Percentiles rank a stretch among this genome's conserved stretches.
Evolutionary conservation across 2,797 vertebrate species (phyloP).

Genomic region (Naso thynnoides): DNA sequence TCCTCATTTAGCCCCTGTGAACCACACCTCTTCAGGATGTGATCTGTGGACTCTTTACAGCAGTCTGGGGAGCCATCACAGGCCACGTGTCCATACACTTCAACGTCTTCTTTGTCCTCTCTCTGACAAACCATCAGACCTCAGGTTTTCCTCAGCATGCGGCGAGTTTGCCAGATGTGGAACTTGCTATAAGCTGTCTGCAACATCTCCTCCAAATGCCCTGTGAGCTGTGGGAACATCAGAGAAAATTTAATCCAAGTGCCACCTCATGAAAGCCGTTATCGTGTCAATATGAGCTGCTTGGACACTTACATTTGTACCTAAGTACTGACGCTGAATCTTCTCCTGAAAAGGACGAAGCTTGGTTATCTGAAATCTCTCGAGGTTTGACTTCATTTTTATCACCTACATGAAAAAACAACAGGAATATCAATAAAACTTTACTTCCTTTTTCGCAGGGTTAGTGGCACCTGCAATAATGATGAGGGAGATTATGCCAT

Average conservation of each 20-base stretch:
- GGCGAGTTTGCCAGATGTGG: slow-evolving; percentile 95
- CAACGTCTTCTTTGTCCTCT: slow-evolving; percentile 51
- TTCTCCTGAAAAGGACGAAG: slow-evolving; percentile 98
- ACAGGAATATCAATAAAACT: not conserved
- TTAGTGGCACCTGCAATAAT: not conserved
- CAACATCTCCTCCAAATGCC: slow-evolving; percentile 98
- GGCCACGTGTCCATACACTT: slow-evolving; percentile 57
- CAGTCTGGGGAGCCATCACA: slow-evolving; percentile 51
- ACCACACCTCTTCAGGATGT: slow-evolving; percentile 45
- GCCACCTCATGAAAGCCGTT: not conserved
- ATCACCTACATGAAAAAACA: slow-evolving; percentile 85
- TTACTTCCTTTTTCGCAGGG: not conserved
- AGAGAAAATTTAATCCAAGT: slow-evolving; percentile 13
- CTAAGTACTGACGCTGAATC: slow-evolving; percentile 96
- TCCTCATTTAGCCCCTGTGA: slow-evolving; percentile 53
- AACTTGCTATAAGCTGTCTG: slow-evolving; percentile 97
- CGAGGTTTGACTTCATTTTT: slow-evolving; percentile 97
- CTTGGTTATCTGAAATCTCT: slow-evolving; percentile 96
- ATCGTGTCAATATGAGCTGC: not conserved
- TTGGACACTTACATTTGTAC: slow-evolving; percentile 91
- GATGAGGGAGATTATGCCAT: not conserved
- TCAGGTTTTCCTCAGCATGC: slow-evolving; percentile 98
- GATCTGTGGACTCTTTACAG: slow-evolving; percentile 60
- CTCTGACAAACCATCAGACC: slow-evolving; percentile 29
- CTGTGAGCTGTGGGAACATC: slow-evolving; percentile 87